phyloP scores from a whole-genome alignment of 2,888 invertebrate species.

The Calliphora vomitoria region DNA sequence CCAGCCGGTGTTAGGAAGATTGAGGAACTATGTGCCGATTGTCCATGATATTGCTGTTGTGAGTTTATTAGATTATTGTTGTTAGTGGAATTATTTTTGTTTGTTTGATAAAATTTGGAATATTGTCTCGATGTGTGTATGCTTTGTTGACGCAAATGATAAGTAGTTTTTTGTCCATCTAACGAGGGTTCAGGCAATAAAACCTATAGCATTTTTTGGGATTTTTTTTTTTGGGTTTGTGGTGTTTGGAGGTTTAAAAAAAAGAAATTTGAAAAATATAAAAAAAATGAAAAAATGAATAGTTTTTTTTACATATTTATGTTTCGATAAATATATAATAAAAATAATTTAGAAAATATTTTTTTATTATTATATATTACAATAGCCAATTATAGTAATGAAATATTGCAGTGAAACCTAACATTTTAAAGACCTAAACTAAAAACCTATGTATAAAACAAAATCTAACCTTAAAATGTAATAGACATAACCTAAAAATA shows the following conservation, averaged over 20 bases:
- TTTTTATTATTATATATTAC: not conserved
- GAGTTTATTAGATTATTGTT: slow-evolving; percentile 58
- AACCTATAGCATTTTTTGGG: slow-evolving; percentile 75
- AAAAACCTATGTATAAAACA: not conserved
- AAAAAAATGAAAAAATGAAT: slow-evolving; percentile 51
- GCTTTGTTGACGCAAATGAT: slow-evolving; percentile 79
- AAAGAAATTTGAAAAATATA: slow-evolving; percentile 46
- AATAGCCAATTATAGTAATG: slow-evolving; percentile 18
- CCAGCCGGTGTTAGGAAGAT: slow-evolving; percentile 55
- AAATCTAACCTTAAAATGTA: slow-evolving; percentile 9
- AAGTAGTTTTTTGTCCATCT: slow-evolving; percentile 78
- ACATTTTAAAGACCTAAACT: not conserved
- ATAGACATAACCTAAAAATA: slow-evolving; percentile 6
- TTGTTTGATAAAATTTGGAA: slow-evolving; percentile 69
- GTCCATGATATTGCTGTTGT: slow-evolving; percentile 59
- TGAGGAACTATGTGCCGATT: slow-evolving; percentile 64
- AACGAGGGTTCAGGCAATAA: slow-evolving; percentile 77
- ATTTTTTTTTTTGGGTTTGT: slow-evolving; percentile 18
- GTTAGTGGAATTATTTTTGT: slow-evolving; percentile 57
- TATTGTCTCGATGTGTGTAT: slow-evolving; percentile 73
- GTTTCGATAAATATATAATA: slow-evolving; percentile 9
- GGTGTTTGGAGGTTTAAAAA: slow-evolving; percentile 32
- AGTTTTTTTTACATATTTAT: slow-evolving; percentile 13
- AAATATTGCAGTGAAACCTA: slow-evolving; percentile 10
- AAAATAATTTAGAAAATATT: slow-evolving; percentile 6